Evolutionary conservation across 2,113 vertebrate genomes (phyloP).

Genomic region (Canis aureus): DNA sequence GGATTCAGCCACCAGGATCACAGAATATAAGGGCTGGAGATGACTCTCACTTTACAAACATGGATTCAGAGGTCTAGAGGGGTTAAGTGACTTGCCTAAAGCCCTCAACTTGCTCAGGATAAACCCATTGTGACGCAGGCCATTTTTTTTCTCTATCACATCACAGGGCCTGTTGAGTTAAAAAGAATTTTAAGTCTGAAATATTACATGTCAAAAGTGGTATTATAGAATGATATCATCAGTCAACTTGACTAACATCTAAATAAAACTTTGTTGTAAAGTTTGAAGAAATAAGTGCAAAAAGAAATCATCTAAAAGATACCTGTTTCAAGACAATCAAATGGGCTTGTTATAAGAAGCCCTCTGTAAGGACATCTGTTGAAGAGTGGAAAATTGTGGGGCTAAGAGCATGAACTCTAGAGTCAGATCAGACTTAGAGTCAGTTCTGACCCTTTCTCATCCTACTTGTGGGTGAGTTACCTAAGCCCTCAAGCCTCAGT

Average conservation of each 20-base stretch:
- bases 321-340: background rate
- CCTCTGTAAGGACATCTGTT: background rate
- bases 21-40: background rate
- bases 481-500: background rate
- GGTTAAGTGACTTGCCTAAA: background rate
- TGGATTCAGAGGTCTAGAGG: background rate
- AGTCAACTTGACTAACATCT: background rate
- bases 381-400: background rate
- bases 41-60: background rate
- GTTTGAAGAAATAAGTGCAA: background rate
- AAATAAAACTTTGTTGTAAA: background rate
- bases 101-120: background rate
- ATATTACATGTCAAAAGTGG: background rate
- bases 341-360: background rate
- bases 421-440: background rate
- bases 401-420: background rate
- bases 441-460: background rate
- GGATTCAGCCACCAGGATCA: background rate
- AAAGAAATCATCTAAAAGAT: background rate
- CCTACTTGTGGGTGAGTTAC: background rate
- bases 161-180: background rate
- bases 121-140: background rate
- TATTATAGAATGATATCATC: background rate
- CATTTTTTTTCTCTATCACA: background rate
- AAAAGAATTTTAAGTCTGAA: conserved; percentile 41